Conservation (phyloP, 1,140 invertebrate species). For the Drosophila triauraria region DNA sequence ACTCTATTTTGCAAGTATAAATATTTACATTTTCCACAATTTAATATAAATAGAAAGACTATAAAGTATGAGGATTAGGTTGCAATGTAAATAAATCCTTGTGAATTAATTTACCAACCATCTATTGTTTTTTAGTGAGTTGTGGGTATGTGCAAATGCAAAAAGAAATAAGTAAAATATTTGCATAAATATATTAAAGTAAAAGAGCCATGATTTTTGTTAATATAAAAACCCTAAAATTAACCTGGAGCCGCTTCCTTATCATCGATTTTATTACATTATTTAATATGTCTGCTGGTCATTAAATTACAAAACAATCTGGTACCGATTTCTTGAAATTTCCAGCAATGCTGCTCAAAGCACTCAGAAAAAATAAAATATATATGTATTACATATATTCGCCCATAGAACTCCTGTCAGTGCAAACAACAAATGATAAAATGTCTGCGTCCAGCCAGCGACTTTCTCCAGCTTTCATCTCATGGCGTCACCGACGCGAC, state of each 20-base stretch:
- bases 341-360: conserved; percentile 12
- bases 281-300: conserved; percentile 52
- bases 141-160: background rate
- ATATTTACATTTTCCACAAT: background rate
- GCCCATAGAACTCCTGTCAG: conserved; percentile 54
- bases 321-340: conserved; percentile 25
- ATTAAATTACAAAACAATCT: conserved; percentile 58
- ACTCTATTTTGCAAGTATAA: background rate
- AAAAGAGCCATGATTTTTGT: too few species aligned
- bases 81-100: background rate
- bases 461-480: conserved; percentile 47
- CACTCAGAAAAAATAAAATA: background rate
- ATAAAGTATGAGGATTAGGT: background rate
- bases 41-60: background rate
- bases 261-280: background rate
- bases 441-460: conserved; percentile 63
- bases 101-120: background rate
- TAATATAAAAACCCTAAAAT: too few species aligned
- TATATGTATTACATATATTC: background rate
- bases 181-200: background rate
- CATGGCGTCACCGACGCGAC: conserved; percentile 12
- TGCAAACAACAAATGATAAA: conserved; percentile 73
- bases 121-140: background rate
- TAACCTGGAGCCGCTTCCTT: too few species aligned
- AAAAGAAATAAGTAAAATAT: background rate